Base-by-base conservation (phyloP, 2,113 vertebrate genomes). In the Sterrhoptilus dennistouni region DNA sequence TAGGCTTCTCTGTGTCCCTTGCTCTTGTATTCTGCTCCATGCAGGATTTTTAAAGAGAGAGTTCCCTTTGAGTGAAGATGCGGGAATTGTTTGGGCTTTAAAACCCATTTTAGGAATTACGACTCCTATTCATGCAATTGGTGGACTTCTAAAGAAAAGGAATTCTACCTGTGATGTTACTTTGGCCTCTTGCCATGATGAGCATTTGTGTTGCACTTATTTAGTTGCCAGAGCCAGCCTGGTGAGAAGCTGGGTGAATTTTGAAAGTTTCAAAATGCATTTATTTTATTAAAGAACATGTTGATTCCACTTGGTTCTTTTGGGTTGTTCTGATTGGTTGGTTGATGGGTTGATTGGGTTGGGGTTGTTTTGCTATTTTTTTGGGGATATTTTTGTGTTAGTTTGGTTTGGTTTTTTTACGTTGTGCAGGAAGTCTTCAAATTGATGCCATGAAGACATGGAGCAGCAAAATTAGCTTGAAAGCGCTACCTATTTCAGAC, bases 161-260 rank as follows among this genome's bases (percentile, higher is more conserved):
- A 36, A 49, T 90, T 84, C 78, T 83, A 42, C 60, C 91, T 96
- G 70, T 53, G 61, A 38, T 96, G 44, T 45, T 96, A 36, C 65
- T 90, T 77, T 92, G 93, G 72, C 87, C 63, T 82, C 64, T 85
- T 96, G 94, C 83, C 85, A 7, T 66, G 31, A 11, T 38, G 25
- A 36, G 24, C 15, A 5, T 95, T 96, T 50, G 27, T 65, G 33
- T 93, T 96, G 45, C 50, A 40, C 64, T 87, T 79, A 56, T 40
- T 69, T 63, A 70, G 86, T 59, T 83, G 68, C 74, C 60, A 90
- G 74, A 63, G 21, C 15, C 79, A 61, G 59, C 38, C 80, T 93
- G 87, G 57, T 78, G 93, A 95, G 86, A 96, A 97, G 64, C 64
- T 89, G 89, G 96, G 92, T 95, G 89, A 75, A 63, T 71, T 98